These are phyloP conservation scores for Sarcophaga rosellei DNA, from an alignment of 2,888 invertebrate genomes.

Conservation along the genomic window DNA sequence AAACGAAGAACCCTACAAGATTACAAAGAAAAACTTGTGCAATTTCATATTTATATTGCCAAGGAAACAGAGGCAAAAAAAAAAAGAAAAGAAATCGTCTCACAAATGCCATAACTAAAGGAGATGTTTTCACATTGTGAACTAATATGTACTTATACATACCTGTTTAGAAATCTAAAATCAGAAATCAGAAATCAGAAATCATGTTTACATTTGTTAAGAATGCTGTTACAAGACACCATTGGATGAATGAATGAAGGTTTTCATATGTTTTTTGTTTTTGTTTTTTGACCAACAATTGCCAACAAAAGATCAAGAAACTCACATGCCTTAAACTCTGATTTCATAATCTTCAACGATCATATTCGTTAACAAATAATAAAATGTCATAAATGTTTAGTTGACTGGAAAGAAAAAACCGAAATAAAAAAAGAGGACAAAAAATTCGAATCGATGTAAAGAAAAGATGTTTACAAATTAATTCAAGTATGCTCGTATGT, in stretches of 20 bases:
- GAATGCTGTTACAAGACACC: slow-evolving; percentile 45
- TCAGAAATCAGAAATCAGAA: slow-evolving; percentile 33
- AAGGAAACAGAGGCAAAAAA: neutral
- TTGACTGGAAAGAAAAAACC: slow-evolving; percentile 13
- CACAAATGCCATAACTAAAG: slow-evolving; percentile 13
- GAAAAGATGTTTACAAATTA: no score
- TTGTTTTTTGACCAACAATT: slow-evolving; percentile 58
- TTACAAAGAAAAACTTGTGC: slow-evolving; percentile 53
- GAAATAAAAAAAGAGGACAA: neutral
- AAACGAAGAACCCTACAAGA: slow-evolving; percentile 56
- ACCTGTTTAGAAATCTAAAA: neutral
- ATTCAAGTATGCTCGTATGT: no score
- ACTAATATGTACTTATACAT: neutral
- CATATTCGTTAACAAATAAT: slow-evolving; percentile 11
- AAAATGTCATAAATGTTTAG: slow-evolving; percentile 58
- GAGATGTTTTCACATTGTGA: slow-evolving; percentile 35
- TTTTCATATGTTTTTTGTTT: neutral
- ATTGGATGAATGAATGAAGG: neutral
- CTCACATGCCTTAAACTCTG: slow-evolving; percentile 23
- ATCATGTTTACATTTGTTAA: slow-evolving; percentile 61
- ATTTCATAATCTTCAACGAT: slow-evolving; percentile 55
- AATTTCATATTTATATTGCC: slow-evolving; percentile 57
- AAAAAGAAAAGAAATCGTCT: slow-evolving; percentile 4
- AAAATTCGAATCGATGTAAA: neutral
- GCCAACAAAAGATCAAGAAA: slow-evolving; percentile 1